These are phyloP conservation scores for Mercenaria mercenaria DNA, from an alignment of 1,140 invertebrate genomes.

Conservation along the genomic window DNA sequence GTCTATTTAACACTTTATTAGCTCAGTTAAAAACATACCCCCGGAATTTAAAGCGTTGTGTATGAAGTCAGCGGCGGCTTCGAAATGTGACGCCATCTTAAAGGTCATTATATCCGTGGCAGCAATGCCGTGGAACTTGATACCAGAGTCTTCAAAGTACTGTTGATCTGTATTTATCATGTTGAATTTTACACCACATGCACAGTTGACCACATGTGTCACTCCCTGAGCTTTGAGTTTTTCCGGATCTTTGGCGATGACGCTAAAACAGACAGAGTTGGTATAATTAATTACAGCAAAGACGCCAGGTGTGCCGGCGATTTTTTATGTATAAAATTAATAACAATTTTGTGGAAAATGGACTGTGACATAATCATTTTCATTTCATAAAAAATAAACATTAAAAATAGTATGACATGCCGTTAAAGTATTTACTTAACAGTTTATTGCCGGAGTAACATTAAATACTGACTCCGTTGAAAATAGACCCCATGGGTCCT, in stretches of 20 bases:
- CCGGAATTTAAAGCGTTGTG: constrained; percentile 89
- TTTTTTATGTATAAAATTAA: too few species aligned
- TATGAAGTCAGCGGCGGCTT: constrained; percentile 92
- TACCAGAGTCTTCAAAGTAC: constrained; percentile 91
- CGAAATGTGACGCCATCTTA: constrained; percentile 93
- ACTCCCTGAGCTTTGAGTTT: constrained; percentile 82
- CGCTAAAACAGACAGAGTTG: constrained; percentile 76
- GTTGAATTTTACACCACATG: constrained; percentile 83
- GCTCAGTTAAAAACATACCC: too few species aligned
- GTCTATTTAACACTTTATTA: too few species aligned
- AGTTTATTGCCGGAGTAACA: too few species aligned
- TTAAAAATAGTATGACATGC: too few species aligned
- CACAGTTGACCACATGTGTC: constrained; percentile 86
- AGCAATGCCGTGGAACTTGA: constrained; percentile 93
- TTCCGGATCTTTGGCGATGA: constrained; percentile 83
- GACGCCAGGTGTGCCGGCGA: not conserved
- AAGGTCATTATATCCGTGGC: constrained; percentile 91
- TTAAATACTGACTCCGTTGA: too few species aligned
- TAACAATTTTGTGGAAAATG: too few species aligned
- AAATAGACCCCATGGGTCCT: too few species aligned
- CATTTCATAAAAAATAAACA: too few species aligned
- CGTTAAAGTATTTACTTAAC: too few species aligned
- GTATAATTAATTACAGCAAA: too few species aligned
- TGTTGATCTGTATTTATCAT: constrained; percentile 83
- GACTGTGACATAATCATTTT: too few species aligned